Conservation (phyloP, 2,113 vertebrate genomes). For the Nematolebias whitei region DNA sequence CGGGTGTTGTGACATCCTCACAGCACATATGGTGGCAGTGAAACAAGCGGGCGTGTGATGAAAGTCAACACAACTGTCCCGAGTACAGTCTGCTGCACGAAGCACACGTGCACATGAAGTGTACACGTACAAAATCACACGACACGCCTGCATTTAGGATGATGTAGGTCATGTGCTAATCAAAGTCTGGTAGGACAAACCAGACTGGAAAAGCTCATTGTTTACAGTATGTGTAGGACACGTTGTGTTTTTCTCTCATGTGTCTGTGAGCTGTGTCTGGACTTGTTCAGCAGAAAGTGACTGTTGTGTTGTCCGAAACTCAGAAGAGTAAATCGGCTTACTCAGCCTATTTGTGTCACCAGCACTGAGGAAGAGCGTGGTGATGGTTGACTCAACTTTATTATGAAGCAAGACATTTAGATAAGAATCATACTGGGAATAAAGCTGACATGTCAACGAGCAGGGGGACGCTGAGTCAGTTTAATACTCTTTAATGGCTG, state of each 20-base stretch:
- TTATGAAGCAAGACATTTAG: neutral
- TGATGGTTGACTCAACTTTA: neutral
- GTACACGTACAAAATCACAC: neutral
- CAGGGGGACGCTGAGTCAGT: neutral
- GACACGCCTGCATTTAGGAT: neutral
- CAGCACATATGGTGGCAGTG: constrained; percentile 49
- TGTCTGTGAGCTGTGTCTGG: constrained; percentile 38
- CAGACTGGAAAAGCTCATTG: constrained; percentile 12
- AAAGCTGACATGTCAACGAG: neutral
- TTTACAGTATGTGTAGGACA: constrained; percentile 8
- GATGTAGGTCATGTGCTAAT: neutral
- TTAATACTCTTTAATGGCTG: neutral
- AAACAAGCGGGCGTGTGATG: constrained; percentile 61
- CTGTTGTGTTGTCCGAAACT: constrained; percentile 46
- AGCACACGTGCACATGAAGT: constrained; percentile 7
- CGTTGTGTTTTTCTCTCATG: constrained; percentile 4
- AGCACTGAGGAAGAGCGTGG: neutral
- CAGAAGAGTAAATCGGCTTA: constrained; percentile 47
- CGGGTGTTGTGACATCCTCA: constrained; percentile 64
- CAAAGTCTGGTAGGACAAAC: neutral
- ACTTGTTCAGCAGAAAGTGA: constrained; percentile 62
- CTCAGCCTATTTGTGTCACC: constrained; percentile 48
- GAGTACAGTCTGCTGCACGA: neutral
- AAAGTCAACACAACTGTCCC: constrained; percentile 36
- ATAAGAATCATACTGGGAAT: neutral